These are phyloP conservation scores for Cygnus atratus DNA, from an alignment of 2,113 vertebrate species.

Conservation along the genomic window DNA sequence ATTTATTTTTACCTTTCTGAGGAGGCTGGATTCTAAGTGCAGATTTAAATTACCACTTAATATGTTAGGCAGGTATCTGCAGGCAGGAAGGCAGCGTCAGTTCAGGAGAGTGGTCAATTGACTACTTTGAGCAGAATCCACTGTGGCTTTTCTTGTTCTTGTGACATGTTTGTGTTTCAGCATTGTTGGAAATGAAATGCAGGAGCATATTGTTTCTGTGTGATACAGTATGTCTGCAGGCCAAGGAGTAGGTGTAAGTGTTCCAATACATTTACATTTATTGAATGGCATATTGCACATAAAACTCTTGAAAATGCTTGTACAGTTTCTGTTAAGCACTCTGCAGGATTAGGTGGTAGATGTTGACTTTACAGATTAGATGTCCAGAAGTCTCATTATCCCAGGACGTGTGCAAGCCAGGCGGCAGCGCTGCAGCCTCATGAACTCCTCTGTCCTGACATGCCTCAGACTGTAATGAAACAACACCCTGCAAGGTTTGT, in stretches of 20 bases:
- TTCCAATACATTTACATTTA: neutral
- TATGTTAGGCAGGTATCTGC: neutral
- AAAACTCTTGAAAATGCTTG: neutral
- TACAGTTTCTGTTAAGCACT: neutral
- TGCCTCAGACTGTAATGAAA: neutral
- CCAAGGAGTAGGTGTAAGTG: neutral
- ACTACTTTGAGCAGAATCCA: neutral
- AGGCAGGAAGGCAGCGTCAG: neutral
- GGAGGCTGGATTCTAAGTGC: constrained; percentile 23
- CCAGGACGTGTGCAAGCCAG: neutral
- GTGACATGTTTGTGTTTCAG: neutral
- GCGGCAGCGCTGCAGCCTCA: neutral
- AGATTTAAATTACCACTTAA: neutral
- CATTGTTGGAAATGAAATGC: neutral
- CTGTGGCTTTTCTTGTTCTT: neutral
- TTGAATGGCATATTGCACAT: neutral
- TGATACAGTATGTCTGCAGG: neutral
- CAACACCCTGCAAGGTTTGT: neutral
- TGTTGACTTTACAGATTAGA: neutral
- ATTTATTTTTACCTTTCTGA: constrained; percentile 38
- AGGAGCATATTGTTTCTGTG: neutral
- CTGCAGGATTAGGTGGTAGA: neutral
- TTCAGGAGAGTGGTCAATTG: neutral
- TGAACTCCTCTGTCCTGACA: neutral
- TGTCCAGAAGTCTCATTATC: neutral